Base-by-base conservation (phyloP, 2,113 vertebrate genomes). In the Salvelinus fontinalis region DNA sequence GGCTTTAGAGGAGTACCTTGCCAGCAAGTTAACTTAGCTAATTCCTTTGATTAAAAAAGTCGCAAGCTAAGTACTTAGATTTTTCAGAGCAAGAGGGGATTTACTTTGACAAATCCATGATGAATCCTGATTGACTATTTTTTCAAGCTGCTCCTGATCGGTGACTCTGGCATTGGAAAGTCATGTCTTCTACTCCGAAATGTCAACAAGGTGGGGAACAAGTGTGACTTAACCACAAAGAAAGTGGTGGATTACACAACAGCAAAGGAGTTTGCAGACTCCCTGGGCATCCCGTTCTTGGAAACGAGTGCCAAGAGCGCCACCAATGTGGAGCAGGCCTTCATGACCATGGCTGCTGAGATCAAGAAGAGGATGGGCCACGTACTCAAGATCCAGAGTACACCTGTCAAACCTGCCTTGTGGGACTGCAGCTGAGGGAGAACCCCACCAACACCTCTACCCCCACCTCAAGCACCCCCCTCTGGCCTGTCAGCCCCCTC, bases 231-330 rank as follows among this genome's bases (percentile, higher is more conserved):
- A 90, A 98, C 97, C 83, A 99, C 97, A 87, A 99, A 99, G 94
- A 99, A 99, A 93, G 97, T 98, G 91, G 97, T 99, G 93, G 97
- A 99, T 88, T 99, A 99, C 93, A 98, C 97, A 95, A 98, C 97
- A 87, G 97, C 97, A 85, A 99, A 99, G 96, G 97, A 99, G 94
- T 99, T 99, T 95, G 97, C 97, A 84, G 97, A 99, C 92, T 99
- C 97, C 85, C 95, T 99, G 91, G 96, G 94, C 87, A 98, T 99
- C 90, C 97, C 97, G 0, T 99, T 98, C 93, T 97, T 99, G 97
- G 97, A 99, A 97, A 99, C 97, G 86, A 98, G 97, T 80, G 97
- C 97, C 92, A 34, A 34, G 34, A 34, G 34, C 34, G 6, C 97
- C 89, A 99, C 97, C 85, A 99, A 99, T 79, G 98, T 99, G 93